Conservation (phyloP, 2,113 vertebrate genomes). For the Cromileptes altivelis region DNA sequence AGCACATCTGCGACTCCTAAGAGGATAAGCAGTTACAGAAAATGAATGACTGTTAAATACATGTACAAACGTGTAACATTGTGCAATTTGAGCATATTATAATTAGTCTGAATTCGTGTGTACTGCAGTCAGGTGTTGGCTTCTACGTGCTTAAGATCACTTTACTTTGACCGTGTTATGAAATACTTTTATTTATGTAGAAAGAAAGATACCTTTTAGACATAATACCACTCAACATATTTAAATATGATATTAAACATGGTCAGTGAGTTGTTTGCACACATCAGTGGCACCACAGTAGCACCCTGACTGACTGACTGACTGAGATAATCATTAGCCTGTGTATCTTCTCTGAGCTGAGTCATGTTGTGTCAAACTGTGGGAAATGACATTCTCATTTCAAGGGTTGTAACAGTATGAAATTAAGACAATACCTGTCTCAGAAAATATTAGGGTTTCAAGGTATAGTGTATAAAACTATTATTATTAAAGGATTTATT, state of each 20-base stretch:
- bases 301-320: constrained; percentile 16
- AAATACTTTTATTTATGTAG: neutral
- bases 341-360: constrained; percentile 3
- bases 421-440: too few species aligned
- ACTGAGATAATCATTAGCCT: constrained; percentile 56
- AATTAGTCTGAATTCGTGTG: neutral
- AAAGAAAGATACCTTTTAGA: neutral
- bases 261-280: neutral
- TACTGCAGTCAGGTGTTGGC: neutral
- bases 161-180: neutral
- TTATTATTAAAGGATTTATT: too few species aligned
- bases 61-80: neutral
- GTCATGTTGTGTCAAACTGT: neutral
- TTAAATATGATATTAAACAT: neutral
- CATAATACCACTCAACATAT: neutral
- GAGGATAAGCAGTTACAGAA: too few species aligned
- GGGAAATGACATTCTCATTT: neutral
- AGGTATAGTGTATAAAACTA: too few species aligned
- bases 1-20: too few species aligned
- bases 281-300: neutral
- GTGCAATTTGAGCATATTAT: neutral
- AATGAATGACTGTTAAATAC: too few species aligned
- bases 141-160: neutral
- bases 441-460: too few species aligned
- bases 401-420: too few species aligned